phyloP scores from a whole-genome alignment of 2,888 invertebrate species.

The Schizaphis graminum region DNA sequence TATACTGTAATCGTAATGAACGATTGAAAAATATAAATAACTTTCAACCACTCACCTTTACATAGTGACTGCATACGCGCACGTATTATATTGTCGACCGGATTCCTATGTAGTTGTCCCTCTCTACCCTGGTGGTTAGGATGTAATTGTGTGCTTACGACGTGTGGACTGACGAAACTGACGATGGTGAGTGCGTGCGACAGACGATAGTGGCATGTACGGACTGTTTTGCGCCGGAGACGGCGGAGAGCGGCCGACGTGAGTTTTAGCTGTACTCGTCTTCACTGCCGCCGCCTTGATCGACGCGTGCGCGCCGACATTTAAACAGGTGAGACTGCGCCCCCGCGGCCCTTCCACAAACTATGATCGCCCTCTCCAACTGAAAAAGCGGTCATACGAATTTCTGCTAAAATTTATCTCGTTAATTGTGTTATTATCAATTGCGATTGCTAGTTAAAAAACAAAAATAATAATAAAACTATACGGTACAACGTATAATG shows the following conservation, averaged over 20 bases:
- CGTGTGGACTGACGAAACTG: background rate
- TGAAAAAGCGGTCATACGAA: background rate
- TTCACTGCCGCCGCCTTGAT: constrained; percentile 20
- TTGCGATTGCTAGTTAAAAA: background rate
- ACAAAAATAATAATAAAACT: background rate
- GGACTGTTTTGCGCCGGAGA: background rate
- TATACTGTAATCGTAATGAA: background rate
- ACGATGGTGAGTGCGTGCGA: background rate
- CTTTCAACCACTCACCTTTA: background rate
- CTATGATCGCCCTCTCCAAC: background rate
- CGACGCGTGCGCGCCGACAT: constrained; percentile 49
- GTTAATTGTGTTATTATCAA: background rate
- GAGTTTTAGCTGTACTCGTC: background rate
- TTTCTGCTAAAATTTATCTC: constrained; percentile 10
- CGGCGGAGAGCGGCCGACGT: background rate
- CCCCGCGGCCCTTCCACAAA: constrained; percentile 17
- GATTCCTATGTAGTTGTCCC: background rate
- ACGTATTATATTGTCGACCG: background rate
- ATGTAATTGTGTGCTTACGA: background rate
- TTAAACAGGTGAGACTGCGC: constrained; percentile 48
- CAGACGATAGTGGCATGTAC: constrained; percentile 24
- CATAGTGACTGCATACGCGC: background rate
- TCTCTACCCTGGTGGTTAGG: background rate
- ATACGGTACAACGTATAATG: background rate
- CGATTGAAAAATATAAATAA: background rate